Conservation (phyloP, 2,797 vertebrate genomes). For the Tolypeutes matacus region DNA sequence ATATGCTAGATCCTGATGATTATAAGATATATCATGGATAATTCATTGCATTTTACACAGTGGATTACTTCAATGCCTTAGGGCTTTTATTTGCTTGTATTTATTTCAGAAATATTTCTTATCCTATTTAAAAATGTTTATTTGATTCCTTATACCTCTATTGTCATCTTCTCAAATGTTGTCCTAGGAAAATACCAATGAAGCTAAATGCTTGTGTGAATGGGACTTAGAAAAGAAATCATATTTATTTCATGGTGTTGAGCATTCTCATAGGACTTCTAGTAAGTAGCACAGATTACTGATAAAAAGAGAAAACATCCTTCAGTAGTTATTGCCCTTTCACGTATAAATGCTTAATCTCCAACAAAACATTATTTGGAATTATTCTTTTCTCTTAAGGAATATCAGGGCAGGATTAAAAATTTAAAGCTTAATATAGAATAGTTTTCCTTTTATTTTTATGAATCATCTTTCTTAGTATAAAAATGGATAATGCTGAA, state of each 20-base stretch:
- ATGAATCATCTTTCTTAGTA: not conserved
- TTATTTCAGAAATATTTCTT: constrained; percentile 15
- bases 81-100: not conserved
- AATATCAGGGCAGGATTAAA: not conserved
- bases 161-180: not conserved
- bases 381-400: constrained; percentile 15
- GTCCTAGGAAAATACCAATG: constrained; percentile 37
- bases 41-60: not conserved
- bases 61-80: not conserved
- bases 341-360: not conserved
- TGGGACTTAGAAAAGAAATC: constrained; percentile 6
- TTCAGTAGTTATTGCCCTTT: not conserved
- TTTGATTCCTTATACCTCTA: not conserved
- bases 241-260: not conserved
- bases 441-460: not conserved
- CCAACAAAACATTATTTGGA: constrained; percentile 4
- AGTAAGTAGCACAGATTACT: not conserved
- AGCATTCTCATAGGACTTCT: constrained; percentile 13
- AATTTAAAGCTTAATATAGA: not conserved
- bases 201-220: not conserved
- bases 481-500: not conserved
- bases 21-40: not conserved
- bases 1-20: not conserved
- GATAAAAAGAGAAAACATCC: not conserved
- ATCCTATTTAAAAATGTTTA: not conserved